Evolutionary conservation across 2,113 vertebrate species (phyloP).

Genomic region (Cyprinodon variegatus): DNA sequence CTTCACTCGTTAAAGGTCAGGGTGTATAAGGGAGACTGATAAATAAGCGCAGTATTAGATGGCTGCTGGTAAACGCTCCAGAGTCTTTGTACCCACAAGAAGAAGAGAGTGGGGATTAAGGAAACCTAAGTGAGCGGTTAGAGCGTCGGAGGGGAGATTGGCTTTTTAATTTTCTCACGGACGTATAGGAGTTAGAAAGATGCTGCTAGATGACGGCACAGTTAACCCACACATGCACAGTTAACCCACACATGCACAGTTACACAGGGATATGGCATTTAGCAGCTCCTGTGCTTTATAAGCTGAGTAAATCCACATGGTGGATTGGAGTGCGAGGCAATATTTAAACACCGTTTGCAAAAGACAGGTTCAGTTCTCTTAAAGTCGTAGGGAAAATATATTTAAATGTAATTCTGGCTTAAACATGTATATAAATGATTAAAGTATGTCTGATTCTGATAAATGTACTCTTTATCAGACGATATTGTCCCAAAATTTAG

Average conservation of each 20-base stretch:
- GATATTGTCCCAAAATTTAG: too few relatives aligned
- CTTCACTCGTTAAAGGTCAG: conserved; percentile 60
- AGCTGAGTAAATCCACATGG: conserved; percentile 70
- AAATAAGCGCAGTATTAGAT: conserved; percentile 51
- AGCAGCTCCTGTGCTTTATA: conserved; percentile 73
- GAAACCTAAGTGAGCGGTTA: neutral
- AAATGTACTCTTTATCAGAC: too few relatives aligned
- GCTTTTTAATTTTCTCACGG: conserved; percentile 51
- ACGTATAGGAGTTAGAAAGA: conserved; percentile 39
- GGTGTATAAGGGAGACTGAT: conserved; percentile 47
- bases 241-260: conserved; percentile 21
- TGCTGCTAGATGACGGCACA: conserved; percentile 28
- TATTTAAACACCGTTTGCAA: conserved; percentile 59
- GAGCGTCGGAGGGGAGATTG: conserved; percentile 31
- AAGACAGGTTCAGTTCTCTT: conserved; percentile 36
- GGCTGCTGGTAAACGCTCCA: conserved; percentile 31
- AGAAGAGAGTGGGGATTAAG: neutral
- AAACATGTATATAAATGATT: too few relatives aligned
- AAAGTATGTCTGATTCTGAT: too few relatives aligned
- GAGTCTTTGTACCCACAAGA: conserved; percentile 29
- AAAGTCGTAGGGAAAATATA: neutral
- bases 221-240: neutral
- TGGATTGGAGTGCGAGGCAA: conserved; percentile 51
- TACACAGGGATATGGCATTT: conserved; percentile 68
- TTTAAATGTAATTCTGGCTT: too few relatives aligned